Base-by-base conservation (phyloP, 1,140 invertebrate genomes). In the Polyergus mexicanus region DNA sequence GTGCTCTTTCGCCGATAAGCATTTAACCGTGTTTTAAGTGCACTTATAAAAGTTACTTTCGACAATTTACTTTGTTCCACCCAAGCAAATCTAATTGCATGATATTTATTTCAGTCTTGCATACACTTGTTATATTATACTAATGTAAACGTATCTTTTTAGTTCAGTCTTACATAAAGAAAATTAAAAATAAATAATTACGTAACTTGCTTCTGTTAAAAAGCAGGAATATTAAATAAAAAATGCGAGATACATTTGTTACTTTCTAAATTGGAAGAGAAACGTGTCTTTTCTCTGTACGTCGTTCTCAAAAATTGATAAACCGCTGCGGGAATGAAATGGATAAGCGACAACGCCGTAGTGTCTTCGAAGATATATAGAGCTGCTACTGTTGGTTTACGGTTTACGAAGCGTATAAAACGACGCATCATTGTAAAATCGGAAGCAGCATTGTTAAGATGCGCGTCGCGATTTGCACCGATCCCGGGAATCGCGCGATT, bases 371-470 rank as follows among this genome's bases (percentile, higher is more conserved):
- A 81, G 51, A 88, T 68, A 44, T 68, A 51, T 44, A 35, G 44
- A 83, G 25, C 51, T 47, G 56, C 63, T 32, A 58, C 44, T 87
- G 44, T 47, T 44, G 71, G 66, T 68, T 47, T 72, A 83, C 47
- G 76, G 77, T 63, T 74, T 51, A 86, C 47, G 63, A 84, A 47
- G 41, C 62, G 44, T 63, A 84, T 74, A 69, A 89, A 89, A 84
- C 25, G 60, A 56, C 44, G 32, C n/a, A 56, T 71, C 78, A 54
- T 65, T 83, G 56, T 86, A 84, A 78, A 65, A 74, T 56, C 63
- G 38, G 58, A 62, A 58, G 65, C 56, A 77, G 85, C 85, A 72
- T 84, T 51, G 56, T 66, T 80, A 76, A 85, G 88, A 81, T 47
- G 69, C 25, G 47, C 44, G 60, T 75, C 58, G 38, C 32, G 28